Conservation (phyloP, 2,888 invertebrate genomes). For the Trimorus sp. region DNA sequence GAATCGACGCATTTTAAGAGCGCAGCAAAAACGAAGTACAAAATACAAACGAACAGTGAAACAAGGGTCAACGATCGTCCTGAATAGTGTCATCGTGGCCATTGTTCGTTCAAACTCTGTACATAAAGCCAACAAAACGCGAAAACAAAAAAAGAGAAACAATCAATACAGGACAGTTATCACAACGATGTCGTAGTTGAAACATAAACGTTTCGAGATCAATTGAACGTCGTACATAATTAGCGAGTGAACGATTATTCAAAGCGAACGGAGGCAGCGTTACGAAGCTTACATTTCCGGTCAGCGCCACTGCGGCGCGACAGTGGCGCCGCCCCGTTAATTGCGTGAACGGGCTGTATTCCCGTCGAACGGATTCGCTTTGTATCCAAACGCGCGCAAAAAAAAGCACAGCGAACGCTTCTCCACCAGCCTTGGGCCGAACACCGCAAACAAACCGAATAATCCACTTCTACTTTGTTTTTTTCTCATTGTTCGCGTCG, state of each 20-base stretch:
- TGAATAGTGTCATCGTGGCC: not conserved
- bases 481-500: conserved; percentile 38
- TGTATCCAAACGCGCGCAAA: conserved; percentile 26
- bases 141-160: not conserved
- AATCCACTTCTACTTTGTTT: conserved; percentile 48
- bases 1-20: too few relatives aligned
- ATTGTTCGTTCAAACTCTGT: not conserved
- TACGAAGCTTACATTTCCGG: conserved; percentile 29
- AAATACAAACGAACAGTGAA: too few relatives aligned
- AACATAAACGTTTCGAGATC: conserved; percentile 17
- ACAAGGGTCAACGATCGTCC: too few relatives aligned
- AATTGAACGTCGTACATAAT: conserved; percentile 25
- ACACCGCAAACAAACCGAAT: conserved; percentile 54
- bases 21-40: too few relatives aligned
- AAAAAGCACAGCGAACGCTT: conserved; percentile 37
- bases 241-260: conserved; percentile 19
- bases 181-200: conserved; percentile 24
- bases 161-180: conserved; percentile 11
- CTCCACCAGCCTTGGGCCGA: conserved; percentile 60
- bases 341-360: conserved; percentile 10
- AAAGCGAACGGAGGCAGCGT: conserved; percentile 29
- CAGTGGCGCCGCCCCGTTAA: conserved; percentile 12
- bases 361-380: conserved; percentile 12
- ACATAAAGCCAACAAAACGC: too few relatives aligned
- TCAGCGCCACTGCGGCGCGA: not conserved